Percentiles rank a stretch among this genome's conserved stretches.
Conservation (phyloP, 2,113 vertebrate genomes). For the Cheirogaleus medius region DNA sequence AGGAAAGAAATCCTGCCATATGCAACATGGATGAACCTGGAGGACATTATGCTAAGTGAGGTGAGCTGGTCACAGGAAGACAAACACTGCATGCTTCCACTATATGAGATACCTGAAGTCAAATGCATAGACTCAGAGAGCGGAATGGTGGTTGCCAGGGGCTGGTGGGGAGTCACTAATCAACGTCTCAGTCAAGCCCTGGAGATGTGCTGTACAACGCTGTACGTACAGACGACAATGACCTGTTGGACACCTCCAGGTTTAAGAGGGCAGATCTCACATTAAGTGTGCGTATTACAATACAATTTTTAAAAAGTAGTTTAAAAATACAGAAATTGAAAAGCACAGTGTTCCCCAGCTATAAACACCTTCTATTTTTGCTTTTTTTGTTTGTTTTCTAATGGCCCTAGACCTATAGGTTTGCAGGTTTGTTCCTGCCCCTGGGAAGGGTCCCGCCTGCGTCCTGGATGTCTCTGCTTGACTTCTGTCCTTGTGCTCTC, state of each 20-base stretch:
- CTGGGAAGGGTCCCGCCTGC: not conserved
- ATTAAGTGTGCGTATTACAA: not conserved
- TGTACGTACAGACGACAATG: not conserved
- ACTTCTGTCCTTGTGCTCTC: not conserved
- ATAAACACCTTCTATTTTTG: not conserved
- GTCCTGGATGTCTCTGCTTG: not conserved
- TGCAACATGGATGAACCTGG: not conserved
- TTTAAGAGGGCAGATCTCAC: not conserved
- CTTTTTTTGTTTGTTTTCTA: not conserved
- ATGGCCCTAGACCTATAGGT: not conserved
- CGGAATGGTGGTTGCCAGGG: not conserved
- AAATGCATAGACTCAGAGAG: not conserved
- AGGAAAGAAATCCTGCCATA: not conserved
- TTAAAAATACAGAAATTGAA: not conserved
- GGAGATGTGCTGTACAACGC: not conserved
- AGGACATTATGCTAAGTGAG: not conserved
- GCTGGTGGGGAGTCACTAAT: not conserved
- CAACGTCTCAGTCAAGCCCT: not conserved
- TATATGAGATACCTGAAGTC: not conserved
- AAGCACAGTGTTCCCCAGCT: not conserved
- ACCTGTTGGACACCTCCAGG: not conserved
- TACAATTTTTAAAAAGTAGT: not conserved
- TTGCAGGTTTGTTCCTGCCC: not conserved
- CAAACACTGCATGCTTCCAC: not conserved
- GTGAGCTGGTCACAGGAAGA: not conserved